Evolutionary conservation across 2,797 vertebrate species (phyloP).

Genomic region (Lithobates sylvaticus): DNA sequence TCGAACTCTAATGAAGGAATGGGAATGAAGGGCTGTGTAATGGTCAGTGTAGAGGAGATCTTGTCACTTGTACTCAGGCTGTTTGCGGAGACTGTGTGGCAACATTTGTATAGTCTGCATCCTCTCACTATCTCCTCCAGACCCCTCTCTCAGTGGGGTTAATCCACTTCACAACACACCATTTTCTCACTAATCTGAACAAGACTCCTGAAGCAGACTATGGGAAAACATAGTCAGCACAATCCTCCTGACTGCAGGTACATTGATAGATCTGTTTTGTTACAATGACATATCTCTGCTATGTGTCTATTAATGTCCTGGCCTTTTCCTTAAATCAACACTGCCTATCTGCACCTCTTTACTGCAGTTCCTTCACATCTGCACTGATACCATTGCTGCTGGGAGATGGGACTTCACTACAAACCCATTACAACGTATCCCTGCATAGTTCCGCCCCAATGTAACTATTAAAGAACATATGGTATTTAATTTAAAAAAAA

Average conservation of each 20-base stretch:
- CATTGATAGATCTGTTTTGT: slow-evolving; percentile 53
- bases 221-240: slow-evolving; percentile 35
- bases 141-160: slow-evolving; percentile 67
- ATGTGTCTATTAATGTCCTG: slow-evolving; percentile 52
- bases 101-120: slow-evolving; percentile 53
- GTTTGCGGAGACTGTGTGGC: slow-evolving; percentile 44
- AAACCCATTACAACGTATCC: not conserved
- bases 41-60: not conserved
- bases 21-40: not conserved
- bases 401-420: not conserved
- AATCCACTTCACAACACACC: slow-evolving; percentile 72
- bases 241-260: slow-evolving; percentile 47
- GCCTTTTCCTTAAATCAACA: slow-evolving; percentile 53
- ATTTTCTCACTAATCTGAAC: slow-evolving; percentile 69
- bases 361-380: slow-evolving; percentile 23
- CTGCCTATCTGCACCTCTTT: slow-evolving; percentile 39
- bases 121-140: slow-evolving; percentile 58
- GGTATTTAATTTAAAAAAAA: not conserved
- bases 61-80: slow-evolving; percentile 10
- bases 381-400: not conserved
- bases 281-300: slow-evolving; percentile 58
- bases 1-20: not conserved
- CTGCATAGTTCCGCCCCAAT: too few species aligned
- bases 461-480: too few species aligned
- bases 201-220: slow-evolving; percentile 13